These are phyloP conservation scores for Lagodon rhomboides DNA, from an alignment of 2,797 vertebrate genomes.

Conservation along the genomic window DNA sequence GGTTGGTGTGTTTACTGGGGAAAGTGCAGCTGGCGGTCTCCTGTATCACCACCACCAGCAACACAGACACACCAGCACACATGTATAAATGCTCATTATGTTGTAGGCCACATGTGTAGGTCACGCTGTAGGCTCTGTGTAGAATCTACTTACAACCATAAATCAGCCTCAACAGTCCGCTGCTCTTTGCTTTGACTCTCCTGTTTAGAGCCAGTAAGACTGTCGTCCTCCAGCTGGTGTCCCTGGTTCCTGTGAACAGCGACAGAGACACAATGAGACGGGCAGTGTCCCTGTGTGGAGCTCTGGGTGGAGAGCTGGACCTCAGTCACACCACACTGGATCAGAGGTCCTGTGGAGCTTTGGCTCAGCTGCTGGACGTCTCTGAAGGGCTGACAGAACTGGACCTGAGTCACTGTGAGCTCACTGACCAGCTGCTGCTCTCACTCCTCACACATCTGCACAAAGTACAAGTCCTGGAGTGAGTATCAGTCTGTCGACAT, in stretches of 20 bases:
- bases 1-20: too few species aligned
- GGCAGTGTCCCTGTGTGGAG: conserved; percentile 47
- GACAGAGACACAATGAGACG: conserved; percentile 31
- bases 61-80: too few species aligned
- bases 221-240: conserved; percentile 61
- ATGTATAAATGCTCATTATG: too few species aligned
- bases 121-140: too few species aligned
- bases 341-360: conserved; percentile 46
- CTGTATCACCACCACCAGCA: too few species aligned
- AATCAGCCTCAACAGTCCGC: neutral
- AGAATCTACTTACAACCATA: too few species aligned
- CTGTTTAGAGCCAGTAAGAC: conserved; percentile 59
- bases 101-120: too few species aligned
- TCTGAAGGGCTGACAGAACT: conserved; percentile 71
- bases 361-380: conserved; percentile 68
- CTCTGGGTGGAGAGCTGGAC: conserved; percentile 69
- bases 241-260: conserved; percentile 30
- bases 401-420: conserved; percentile 77
- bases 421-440: conserved; percentile 65
- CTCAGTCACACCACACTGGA: conserved; percentile 71
- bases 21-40: too few species aligned
- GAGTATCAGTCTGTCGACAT: conserved; percentile 30
- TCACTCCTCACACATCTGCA: conserved; percentile 65
- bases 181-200: conserved; percentile 5
- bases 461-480: conserved; percentile 75